Conservation (phyloP, 2,113 vertebrate genomes). For the Picathartes gymnocephalus region DNA sequence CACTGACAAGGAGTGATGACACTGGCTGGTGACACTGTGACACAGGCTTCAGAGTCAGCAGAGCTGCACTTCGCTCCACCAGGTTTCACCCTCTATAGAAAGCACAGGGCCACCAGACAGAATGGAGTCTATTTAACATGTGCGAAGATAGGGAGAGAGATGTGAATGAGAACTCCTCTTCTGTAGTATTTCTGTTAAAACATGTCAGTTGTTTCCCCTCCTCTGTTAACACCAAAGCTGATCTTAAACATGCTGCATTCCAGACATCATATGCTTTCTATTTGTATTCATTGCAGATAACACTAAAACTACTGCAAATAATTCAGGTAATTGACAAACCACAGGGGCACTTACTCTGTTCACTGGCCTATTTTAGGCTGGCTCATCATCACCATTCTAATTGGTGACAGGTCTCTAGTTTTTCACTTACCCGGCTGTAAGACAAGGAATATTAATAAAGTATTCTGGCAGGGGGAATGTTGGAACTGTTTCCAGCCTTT, state of each 20-base stretch:
- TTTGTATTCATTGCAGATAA: conserved; percentile 73
- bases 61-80: neutral
- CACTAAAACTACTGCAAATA: conserved; percentile 73
- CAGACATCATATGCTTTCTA: conserved; percentile 59
- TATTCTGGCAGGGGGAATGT: conserved; percentile 55
- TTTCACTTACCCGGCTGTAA: conserved; percentile 71
- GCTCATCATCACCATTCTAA: conserved; percentile 74
- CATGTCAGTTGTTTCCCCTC: conserved; percentile 3
- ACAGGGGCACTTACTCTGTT: conserved; percentile 71
- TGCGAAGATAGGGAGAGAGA: neutral
- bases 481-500: conserved; percentile 62
- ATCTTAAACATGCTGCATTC: conserved; percentile 55
- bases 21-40: neutral
- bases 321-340: conserved; percentile 80
- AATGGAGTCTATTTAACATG: neutral
- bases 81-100: neutral
- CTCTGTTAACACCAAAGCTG: conserved; percentile 34
- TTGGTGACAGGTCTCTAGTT: conserved; percentile 74
- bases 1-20: neutral
- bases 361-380: conserved; percentile 74
- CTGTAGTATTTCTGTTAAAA: neutral
- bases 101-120: neutral
- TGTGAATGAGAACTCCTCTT: neutral
- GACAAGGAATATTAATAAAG: conserved; percentile 75
- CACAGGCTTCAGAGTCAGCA: neutral